Base-by-base conservation (phyloP, 2,888 invertebrate genomes). In the Pristionchus mayeri region DNA sequence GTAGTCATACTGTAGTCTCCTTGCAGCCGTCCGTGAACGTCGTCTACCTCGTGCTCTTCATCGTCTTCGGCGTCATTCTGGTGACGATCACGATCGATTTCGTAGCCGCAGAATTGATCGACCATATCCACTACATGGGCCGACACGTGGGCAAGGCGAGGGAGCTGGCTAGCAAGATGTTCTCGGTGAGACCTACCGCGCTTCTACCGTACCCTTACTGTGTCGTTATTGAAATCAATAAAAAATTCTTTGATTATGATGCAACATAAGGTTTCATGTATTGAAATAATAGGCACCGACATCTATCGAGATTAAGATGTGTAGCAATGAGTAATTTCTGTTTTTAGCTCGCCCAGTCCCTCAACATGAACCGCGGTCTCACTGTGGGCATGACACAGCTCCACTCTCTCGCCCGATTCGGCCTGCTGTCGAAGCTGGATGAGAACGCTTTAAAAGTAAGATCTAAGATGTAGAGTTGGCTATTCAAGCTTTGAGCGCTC, bases 111-210 rank as follows among this genome's bases (percentile, higher is more conserved):
- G 89, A 89, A 75, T 54, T 88, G 27, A 89, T 89, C 71, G 88
- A 89, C 30, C 86, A 87, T 40, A 86, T 89, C 7, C 89, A 89
- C 76, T 89, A 89, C 84, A 89, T 89, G 89, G 89, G 89, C 63
- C 75, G 89, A 83, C 87, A 87, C 57, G 88, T 89, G 2, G 89
- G 89, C 27, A 88, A 88, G 80, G 89, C 89, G 11, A 89, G 85
- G 30, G 84, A 88, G 78, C 82, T 89, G 24, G 89, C 89, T 16
- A 88, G 88, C 27, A 88, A 86, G 75, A 89, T 89, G 89, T 85
- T 89, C 44, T 87, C 84, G 34, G 87, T 87, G 40, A 24, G 67
- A 11, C n/a, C n/a, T n/a, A n/a, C n/a, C n/a, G n/a, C n/a, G n/a
- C n/a, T n/a, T n/a, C n/a, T n/a, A n/a, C n/a, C n/a, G n/a, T n/a